Conservation (phyloP, 2,888 invertebrate species). For the Aporophyla lueneburgensis region DNA sequence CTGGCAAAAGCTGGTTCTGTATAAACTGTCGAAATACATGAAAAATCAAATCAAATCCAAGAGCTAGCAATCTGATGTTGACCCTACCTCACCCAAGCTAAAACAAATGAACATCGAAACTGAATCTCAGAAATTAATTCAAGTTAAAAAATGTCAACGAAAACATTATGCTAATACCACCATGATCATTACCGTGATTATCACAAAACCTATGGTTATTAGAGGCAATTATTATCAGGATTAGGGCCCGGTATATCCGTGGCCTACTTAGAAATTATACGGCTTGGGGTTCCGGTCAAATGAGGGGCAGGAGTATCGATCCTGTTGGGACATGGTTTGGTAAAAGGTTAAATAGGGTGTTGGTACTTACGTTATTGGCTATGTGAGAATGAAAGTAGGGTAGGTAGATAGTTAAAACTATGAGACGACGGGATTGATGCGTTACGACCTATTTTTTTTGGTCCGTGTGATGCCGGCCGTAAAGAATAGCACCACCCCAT, state of each 20-base stretch:
- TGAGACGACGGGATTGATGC: too few relatives aligned
- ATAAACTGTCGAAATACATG: not conserved
- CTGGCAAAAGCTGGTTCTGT: too few relatives aligned
- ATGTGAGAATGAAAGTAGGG: not conserved
- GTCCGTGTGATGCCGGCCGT: too few relatives aligned
- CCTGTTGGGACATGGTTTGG: conserved; percentile 1
- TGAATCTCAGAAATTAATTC: conserved; percentile 4
- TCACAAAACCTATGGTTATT: conserved; percentile 30
- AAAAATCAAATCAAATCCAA: not conserved
- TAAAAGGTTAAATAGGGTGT: conserved; percentile 33
- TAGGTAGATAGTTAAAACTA: not conserved
- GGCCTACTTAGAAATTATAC: conserved; percentile 54
- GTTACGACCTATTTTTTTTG: too few relatives aligned
- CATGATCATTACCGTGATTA: conserved; percentile 36
- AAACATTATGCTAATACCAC: conserved; percentile 8
- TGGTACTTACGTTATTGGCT: conserved; percentile 13
- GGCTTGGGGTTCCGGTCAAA: conserved; percentile 10
- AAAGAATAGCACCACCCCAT: too few relatives aligned
- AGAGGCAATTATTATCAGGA: conserved; percentile 36
- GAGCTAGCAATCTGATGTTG: not conserved
- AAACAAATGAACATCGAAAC: conserved; percentile 11
- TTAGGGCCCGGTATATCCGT: conserved; percentile 23
- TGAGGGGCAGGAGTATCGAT: conserved; percentile 33
- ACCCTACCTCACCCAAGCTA: not conserved
- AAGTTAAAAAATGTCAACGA: not conserved